These are phyloP conservation scores for Enteromius thamalakanensis DNA, from an alignment of 2,797 vertebrate genomes.

Conservation along the genomic window DNA sequence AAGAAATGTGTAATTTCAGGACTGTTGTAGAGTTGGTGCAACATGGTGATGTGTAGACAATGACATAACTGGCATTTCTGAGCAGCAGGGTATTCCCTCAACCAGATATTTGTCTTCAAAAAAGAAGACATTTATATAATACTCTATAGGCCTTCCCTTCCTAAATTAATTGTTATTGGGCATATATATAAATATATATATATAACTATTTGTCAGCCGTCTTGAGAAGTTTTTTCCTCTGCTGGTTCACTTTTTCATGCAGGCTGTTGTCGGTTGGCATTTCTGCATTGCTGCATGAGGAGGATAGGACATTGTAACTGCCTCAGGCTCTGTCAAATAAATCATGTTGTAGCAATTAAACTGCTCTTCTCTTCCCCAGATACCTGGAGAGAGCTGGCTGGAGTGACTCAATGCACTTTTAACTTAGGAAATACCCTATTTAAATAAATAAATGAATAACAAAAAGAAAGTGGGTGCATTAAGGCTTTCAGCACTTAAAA, in stretches of 20 bases:
- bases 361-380: conserved; percentile 27
- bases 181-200: background rate
- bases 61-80: background rate
- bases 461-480: background rate
- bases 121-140: background rate
- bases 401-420: conserved; percentile 49
- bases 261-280: conserved; percentile 33
- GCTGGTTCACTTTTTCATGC: background rate
- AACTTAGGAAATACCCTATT: conserved; percentile 33
- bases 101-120: background rate
- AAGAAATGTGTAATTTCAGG: background rate
- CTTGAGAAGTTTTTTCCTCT: background rate
- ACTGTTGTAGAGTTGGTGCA: background rate
- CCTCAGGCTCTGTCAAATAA: conserved; percentile 51
- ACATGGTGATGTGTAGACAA: background rate
- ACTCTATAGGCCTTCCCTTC: background rate
- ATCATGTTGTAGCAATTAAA: conserved; percentile 58
- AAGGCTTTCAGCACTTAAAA: background rate
- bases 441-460: background rate
- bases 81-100: background rate
- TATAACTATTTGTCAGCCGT: background rate
- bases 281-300: conserved; percentile 39
- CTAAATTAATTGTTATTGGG: background rate
- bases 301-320: conserved; percentile 39
- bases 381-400: conserved; percentile 42